Conservation (phyloP, 2,797 vertebrate genomes). For the Sternotherus odoratus region DNA sequence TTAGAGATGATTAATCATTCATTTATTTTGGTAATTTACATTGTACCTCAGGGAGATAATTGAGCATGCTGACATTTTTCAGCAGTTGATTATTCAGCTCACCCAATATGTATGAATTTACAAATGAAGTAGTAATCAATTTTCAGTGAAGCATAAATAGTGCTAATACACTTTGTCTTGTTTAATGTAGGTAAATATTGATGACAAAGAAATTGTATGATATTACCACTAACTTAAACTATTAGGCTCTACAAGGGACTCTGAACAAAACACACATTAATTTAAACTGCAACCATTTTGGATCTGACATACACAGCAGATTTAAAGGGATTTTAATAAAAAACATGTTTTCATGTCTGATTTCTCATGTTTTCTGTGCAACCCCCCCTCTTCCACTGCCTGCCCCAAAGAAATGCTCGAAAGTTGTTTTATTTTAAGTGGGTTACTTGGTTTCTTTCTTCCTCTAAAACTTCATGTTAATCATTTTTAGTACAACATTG, state of each 20-base stretch:
- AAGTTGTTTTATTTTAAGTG: not conserved
- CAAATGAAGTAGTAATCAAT: not conserved
- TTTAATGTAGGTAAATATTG: not conserved
- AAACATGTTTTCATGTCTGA: not conserved
- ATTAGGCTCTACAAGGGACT: not conserved
- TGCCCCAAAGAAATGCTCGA: not conserved
- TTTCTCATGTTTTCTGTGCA: not conserved
- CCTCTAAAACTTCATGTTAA: not conserved
- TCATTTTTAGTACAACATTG: not conserved
- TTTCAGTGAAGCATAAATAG: not conserved
- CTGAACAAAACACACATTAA: not conserved
- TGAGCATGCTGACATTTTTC: slow-evolving; percentile 56
- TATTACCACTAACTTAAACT: not conserved
- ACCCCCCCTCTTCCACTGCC: not conserved
- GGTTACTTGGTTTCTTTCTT: not conserved
- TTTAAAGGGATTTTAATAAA: not conserved
- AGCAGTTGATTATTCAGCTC: slow-evolving; percentile 40
- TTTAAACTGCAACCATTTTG: slow-evolving; percentile 16
- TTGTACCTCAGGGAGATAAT: slow-evolving; percentile 51
- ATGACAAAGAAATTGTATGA: not conserved
- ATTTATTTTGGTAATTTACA: slow-evolving; percentile 47
- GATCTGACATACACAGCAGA: not conserved
- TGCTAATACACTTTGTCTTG: not conserved
- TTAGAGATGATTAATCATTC: slow-evolving; percentile 45
- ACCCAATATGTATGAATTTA: not conserved